Conservation (phyloP, 1,140 invertebrate species). For the Ceratosolen fusciceps region DNA sequence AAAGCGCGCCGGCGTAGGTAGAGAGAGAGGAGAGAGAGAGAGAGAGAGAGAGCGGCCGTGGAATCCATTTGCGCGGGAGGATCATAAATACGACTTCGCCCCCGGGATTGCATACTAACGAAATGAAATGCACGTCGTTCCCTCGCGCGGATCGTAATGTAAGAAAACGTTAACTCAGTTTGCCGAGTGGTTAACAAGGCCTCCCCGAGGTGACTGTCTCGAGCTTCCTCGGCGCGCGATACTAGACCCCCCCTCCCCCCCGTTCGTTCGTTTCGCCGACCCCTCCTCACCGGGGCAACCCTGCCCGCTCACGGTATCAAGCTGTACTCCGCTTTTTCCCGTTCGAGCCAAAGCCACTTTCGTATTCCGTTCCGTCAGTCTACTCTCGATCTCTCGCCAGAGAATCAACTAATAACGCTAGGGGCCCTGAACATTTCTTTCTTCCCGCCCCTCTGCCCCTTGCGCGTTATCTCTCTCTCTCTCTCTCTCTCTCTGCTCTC, state of each 20-base stretch:
- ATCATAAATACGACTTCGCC: constrained; percentile 43
- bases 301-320: not conserved
- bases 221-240: not conserved
- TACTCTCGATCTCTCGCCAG: not conserved
- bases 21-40: no score
- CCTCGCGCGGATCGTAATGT: constrained; percentile 12
- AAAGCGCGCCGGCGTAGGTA: constrained; percentile 9
- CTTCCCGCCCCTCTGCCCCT: no score
- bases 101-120: constrained; percentile 27
- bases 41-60: not conserved
- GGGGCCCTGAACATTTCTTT: not conserved
- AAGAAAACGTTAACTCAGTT: constrained; percentile 45
- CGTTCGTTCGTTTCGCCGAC: not conserved
- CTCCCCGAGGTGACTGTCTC: constrained; percentile 27
- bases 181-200: constrained; percentile 41
- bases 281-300: not conserved
- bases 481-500: no score
- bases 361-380: constrained; percentile 9
- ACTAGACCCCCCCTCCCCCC: not conserved
- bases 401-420: constrained; percentile 4
- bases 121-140: constrained; percentile 18
- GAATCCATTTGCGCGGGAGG: constrained; percentile 41
- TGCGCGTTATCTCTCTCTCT: no score
- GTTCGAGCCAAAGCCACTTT: constrained; percentile 1
- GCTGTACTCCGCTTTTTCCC: not conserved